Conservation (phyloP, 1,140 invertebrate genomes). For the Prorops nasuta region DNA sequence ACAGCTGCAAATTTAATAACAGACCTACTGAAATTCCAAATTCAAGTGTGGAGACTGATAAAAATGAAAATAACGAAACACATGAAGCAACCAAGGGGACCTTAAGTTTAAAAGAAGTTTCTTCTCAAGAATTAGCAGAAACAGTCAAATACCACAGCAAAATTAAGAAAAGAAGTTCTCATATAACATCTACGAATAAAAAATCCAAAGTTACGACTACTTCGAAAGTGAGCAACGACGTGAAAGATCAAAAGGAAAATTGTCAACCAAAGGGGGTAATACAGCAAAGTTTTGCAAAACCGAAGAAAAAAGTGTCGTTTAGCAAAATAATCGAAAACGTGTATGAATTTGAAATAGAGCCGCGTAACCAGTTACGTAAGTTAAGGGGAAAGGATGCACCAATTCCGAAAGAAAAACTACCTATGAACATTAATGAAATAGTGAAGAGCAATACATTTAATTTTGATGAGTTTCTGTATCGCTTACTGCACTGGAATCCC, state of each 20-base stretch:
- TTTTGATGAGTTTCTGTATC: constrained; percentile 32
- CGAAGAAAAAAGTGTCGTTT: constrained; percentile 32
- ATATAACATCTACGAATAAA: neutral
- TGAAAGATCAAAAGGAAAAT: constrained; percentile 10
- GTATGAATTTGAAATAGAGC: constrained; percentile 30
- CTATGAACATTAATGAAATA: neutral
- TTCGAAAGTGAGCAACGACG: neutral
- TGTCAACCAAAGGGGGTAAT: neutral
- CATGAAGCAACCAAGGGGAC: too few species aligned
- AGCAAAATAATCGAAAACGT: constrained; percentile 14
- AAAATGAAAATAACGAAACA: neutral
- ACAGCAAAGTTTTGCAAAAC: neutral
- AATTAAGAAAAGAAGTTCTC: constrained; percentile 3
- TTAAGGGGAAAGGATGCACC: constrained; percentile 28
- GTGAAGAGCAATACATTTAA: neutral
- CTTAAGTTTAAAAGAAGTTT: too few species aligned
- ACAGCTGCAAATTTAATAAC: too few species aligned
- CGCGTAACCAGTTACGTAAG: constrained; percentile 29
- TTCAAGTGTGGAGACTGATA: too few species aligned
- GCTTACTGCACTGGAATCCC: constrained; percentile 39
- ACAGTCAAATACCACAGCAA: neutral
- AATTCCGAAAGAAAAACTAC: constrained; percentile 11
- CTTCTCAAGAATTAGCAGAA: too few species aligned
- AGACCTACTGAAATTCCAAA: too few species aligned
- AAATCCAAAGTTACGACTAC: neutral